Percentiles rank a stretch among this genome's conserved stretches.
Evolutionary conservation across 2,113 vertebrate genomes (phyloP).

Genomic region (Neogobius melanostomus): DNA sequence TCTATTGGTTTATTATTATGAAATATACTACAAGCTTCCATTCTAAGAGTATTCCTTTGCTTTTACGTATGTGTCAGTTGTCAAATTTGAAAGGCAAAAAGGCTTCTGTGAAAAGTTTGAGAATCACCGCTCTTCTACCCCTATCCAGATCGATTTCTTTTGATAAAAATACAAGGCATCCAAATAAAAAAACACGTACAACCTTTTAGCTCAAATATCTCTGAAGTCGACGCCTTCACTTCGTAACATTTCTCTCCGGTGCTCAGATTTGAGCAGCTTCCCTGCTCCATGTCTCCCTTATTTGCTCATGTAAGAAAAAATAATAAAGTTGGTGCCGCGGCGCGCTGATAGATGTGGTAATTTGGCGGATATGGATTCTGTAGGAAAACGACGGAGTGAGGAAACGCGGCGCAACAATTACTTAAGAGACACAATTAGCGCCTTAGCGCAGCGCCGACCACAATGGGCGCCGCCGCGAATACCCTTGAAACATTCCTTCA

Average conservation of each 20-base stretch:
- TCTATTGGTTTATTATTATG: too few relatives aligned
- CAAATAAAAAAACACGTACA: neutral
- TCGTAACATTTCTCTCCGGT: neutral
- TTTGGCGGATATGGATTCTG: slow-evolving; percentile 25
- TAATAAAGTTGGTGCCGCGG: neutral
- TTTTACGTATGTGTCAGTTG: too few relatives aligned
- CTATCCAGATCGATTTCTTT: neutral
- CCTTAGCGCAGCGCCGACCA: slow-evolving; percentile 42
- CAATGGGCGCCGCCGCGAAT: slow-evolving; percentile 54
- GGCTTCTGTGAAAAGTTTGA: neutral
- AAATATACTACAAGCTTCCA: too few relatives aligned
- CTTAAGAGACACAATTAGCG: slow-evolving; percentile 66
- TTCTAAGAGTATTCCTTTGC: too few relatives aligned
- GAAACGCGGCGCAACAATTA: slow-evolving; percentile 36
- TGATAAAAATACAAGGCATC: neutral
- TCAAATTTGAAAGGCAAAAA: neutral
- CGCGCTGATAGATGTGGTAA: neutral
- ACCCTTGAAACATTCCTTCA: slow-evolving; percentile 70
- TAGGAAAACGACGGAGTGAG: slow-evolving; percentile 15
- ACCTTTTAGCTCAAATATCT: neutral
- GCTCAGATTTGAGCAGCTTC: neutral
- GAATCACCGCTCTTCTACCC: neutral
- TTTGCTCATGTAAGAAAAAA: neutral
- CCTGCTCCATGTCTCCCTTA: neutral
- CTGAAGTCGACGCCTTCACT: neutral